Base-by-base conservation (phyloP, 2,113 vertebrate genomes). In the Entosphenus tridentatus region DNA sequence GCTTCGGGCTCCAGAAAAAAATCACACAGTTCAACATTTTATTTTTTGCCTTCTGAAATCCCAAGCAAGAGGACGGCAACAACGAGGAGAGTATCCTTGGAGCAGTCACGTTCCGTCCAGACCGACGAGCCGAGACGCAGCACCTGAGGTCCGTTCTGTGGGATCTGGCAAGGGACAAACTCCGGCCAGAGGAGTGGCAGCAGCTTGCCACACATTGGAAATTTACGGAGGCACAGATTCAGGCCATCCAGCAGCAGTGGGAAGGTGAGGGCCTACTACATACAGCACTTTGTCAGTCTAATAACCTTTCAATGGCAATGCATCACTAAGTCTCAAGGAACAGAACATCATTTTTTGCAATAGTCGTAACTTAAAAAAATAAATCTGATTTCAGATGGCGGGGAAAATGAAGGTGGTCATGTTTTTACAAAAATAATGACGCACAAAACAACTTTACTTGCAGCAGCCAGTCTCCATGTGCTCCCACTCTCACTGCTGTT, bases 231-330 rank as follows among this genome's bases (percentile, higher is more conserved):
- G 79, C 83, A 2, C 88, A 93, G 1, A 71, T 89, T 16, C 76
- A 76, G 1, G 86, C 88, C 55, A 85, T 87, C 9, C 87, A 89
- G 68, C 87, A 95, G 0, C 87, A 92, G 69, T 96, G 89, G 87
- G 81, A 87, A 78, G 89, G 88, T 89, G 78, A 9, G 12, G 55
- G 39, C 39, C 39, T 39, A 39, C 39, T 6, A 39, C 39, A 6
- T 39, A 39, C 39, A 39, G 39, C 39, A 6, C 39, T 39, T 5
- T 39, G 6, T 39, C 39, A 39, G 6, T 39, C 39, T 39, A 1
- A 39, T 39, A 39, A 39, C 6, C 39, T 39, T 21, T 21, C 21
- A 21, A 21, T 21, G 21, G 21, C 21, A 21, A 21, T 21, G 21
- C 21, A 21, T 21, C 1, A 21, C 21, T 21, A 21, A 21, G 21